Evolutionary conservation across 2,113 vertebrate species (phyloP).

Genomic region (Caranx melampygus): DNA sequence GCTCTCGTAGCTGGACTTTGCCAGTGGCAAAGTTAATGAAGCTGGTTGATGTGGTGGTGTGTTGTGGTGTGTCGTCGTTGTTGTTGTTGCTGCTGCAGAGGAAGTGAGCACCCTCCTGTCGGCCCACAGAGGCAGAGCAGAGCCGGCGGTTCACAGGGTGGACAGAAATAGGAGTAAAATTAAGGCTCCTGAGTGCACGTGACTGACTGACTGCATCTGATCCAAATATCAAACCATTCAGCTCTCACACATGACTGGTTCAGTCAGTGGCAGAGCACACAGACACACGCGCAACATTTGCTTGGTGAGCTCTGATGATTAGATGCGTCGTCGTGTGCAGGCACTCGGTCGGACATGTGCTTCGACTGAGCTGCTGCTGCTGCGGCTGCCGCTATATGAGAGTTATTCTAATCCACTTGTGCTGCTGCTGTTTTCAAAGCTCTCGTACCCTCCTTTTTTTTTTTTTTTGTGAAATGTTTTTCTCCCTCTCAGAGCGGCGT

Average conservation of each 20-base stretch:
- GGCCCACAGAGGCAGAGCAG: neutral
- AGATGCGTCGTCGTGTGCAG: neutral
- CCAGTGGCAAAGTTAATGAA: slow-evolving; percentile 25
- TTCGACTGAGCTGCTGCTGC: neutral
- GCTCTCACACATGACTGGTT: neutral
- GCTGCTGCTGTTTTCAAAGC: neutral
- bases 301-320: neutral
- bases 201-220: neutral
- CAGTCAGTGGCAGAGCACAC: neutral
- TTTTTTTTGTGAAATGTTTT: neutral
- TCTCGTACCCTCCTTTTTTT: neutral
- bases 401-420: neutral
- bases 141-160: neutral
- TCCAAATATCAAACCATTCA: slow-evolving; percentile 3
- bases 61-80: neutral
- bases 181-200: neutral
- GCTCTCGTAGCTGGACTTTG: neutral
- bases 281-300: neutral
- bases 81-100: too few species aligned
- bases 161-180: neutral
- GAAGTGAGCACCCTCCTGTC: neutral
- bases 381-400: too few species aligned
- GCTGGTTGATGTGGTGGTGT: neutral
- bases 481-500: neutral
- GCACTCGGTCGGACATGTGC: neutral